Evolutionary conservation across 53 echinoderm and acorn worm species (phyloP).

Genomic region (Apostichopus leukothele): DNA sequence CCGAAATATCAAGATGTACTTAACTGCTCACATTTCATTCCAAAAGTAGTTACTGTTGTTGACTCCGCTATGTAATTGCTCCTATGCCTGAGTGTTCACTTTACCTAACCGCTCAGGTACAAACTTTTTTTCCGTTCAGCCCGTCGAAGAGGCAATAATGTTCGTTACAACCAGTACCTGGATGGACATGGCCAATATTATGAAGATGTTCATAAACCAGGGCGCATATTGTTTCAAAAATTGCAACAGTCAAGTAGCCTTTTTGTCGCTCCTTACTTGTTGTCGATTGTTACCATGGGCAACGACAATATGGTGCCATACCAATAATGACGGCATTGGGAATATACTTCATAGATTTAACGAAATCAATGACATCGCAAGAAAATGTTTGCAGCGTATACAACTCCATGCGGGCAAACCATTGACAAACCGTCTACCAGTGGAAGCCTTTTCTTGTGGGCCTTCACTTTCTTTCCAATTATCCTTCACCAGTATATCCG

Average conservation of each 20-base stretch:
- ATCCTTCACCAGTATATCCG: conserved; percentile 1
- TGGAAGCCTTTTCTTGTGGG: conserved; percentile 15
- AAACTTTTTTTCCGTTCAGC: conserved; percentile 37
- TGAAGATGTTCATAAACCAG: neutral
- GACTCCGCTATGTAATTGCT: conserved; percentile 37
- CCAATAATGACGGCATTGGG: conserved; percentile 44
- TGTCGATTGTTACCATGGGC: conserved; percentile 37
- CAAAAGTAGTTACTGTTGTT: conserved; percentile 19
- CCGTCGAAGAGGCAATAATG: conserved; percentile 45
- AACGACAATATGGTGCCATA: conserved; percentile 43
- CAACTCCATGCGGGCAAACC: conserved; percentile 23
- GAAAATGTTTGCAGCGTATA: conserved; percentile 18
- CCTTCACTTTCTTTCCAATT: conserved; percentile 1
- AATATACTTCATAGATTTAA: conserved; percentile 29
- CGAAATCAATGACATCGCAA: conserved; percentile 6
- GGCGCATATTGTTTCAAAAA: neutral
- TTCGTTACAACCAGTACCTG: conserved; percentile 8
- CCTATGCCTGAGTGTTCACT: conserved; percentile 39
- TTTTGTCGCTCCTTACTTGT: neutral
- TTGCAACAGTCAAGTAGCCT: neutral
- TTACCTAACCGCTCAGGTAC: conserved; percentile 15
- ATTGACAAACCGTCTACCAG: conserved; percentile 18
- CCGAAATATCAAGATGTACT: conserved; percentile 35
- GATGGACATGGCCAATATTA: conserved; percentile 6
- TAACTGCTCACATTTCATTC: conserved; percentile 36